Percentiles rank a stretch among this genome's conserved stretches.
phyloP scores from a whole-genome alignment of 2,797 vertebrate species.

The Nothura maculosa region DNA sequence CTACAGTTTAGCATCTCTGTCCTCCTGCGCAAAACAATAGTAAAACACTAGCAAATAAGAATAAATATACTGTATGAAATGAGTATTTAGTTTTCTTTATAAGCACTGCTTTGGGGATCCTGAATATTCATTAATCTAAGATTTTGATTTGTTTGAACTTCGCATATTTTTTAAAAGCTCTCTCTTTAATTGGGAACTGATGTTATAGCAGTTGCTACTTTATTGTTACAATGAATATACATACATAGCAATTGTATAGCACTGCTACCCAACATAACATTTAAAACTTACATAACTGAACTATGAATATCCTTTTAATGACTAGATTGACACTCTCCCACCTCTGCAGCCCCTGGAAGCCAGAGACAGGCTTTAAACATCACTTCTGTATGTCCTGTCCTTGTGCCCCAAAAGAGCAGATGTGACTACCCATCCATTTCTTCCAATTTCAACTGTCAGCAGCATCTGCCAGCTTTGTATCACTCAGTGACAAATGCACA shows the following conservation, averaged over 20 bases:
- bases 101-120: background rate
- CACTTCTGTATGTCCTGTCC: background rate
- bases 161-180: background rate
- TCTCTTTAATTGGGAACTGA: background rate
- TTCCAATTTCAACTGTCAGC: background rate
- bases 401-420: background rate
- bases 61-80: background rate
- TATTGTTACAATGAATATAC: background rate
- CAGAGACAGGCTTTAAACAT: background rate
- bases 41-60: background rate
- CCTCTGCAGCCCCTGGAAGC: background rate
- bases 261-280: background rate
- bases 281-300: background rate
- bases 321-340: background rate
- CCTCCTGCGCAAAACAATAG: background rate
- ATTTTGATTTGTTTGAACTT: background rate
- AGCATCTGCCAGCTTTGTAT: conserved; percentile 25
- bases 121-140: background rate
- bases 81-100: background rate
- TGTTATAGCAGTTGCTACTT: background rate
- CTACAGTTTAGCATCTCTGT: background rate
- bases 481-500: conserved; percentile 8
- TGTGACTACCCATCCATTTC: background rate
- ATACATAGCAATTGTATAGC: background rate
- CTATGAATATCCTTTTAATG: background rate